These are phyloP conservation scores for Pelosia muscerda DNA, from an alignment of 2,888 invertebrate genomes.

Conservation along the genomic window DNA sequence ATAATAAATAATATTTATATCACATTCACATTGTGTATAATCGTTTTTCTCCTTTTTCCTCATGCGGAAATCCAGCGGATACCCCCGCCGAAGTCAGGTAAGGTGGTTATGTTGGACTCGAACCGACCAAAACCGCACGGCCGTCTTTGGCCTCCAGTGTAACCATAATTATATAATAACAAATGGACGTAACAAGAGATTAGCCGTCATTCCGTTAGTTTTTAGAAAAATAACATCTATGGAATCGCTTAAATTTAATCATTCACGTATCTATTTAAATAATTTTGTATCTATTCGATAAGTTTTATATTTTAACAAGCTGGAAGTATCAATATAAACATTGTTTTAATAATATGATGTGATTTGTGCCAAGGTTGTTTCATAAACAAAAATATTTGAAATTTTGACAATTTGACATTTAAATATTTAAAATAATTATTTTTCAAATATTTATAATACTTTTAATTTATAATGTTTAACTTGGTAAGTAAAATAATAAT, in stretches of 20 bases:
- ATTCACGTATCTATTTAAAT: slow-evolving; percentile 29
- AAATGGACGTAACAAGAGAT: slow-evolving; percentile 68
- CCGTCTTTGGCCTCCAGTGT: too few relatives aligned
- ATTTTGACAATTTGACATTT: neutral
- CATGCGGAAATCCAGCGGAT: too few relatives aligned
- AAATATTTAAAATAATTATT: neutral
- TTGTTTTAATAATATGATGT: slow-evolving; percentile 25
- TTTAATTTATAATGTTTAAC: neutral
- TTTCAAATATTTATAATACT: neutral
- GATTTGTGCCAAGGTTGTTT: slow-evolving; percentile 9
- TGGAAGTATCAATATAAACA: slow-evolving; percentile 23
- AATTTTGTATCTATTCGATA: neutral
- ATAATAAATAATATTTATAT: neutral
- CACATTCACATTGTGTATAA: slow-evolving; percentile 22
- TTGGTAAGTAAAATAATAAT: neutral
- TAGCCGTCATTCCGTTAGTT: slow-evolving; percentile 51
- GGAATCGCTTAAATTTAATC: slow-evolving; percentile 33
- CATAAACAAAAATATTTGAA: too few relatives aligned
- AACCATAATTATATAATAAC: slow-evolving; percentile 27
- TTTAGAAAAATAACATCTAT: slow-evolving; percentile 61
- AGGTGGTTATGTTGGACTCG: too few relatives aligned
- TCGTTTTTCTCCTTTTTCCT: slow-evolving; percentile 8
- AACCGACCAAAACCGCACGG: too few relatives aligned
- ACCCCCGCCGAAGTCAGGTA: too few relatives aligned
- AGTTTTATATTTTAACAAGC: slow-evolving; percentile 15